Base-by-base conservation (phyloP, 2,797 vertebrate genomes). In the Acanthopagrus latus region DNA sequence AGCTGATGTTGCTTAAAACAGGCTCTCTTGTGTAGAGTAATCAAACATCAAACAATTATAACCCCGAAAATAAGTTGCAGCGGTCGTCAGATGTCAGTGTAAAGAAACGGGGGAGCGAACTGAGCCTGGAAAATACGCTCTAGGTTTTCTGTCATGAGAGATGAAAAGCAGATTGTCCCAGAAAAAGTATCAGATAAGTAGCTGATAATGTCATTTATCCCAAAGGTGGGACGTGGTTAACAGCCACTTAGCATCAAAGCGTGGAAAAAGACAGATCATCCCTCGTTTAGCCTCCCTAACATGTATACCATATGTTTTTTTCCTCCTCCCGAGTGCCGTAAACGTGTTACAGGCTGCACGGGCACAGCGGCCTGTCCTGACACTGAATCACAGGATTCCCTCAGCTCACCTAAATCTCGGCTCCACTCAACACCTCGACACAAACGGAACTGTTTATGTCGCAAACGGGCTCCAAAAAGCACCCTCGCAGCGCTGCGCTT, bases 361-460 rank as follows among this genome's bases (percentile, higher is more conserved):
- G 91, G 83, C 88, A 86, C 86, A 76, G 79, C 38, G 84, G 86
- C 83, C 89, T 38, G 80, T 90, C 88, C 88, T 70, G 89, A 92
- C 91, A 80, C 91, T 88, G 84, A 90, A 91, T 90, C 86, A 82
- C 89, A 78, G 70, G 51, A 51, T 27, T 93, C 93, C 93, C 94
- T 63, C 68, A 2, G 79, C 86, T 85, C 90, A 67, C 70, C 84
- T 95, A 93, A 94, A 95, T 93, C 91, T 89, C 16, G 1, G 33
- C 64, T 73, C 73, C 89, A 82, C 92, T 94, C 94, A 93, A 82
- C 93, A 89, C 93, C 93, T 93, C 88, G 57, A 85, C 80, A 21
- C 86, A 87, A 92, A 90, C 83, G 86, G 88, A 90, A 90, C 90
- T 89, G 91, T 93, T 93, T 89, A 91, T 89, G 88, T 85, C 86